phyloP scores from a whole-genome alignment of 2,888 invertebrate species.

The Diaperis boleti region DNA sequence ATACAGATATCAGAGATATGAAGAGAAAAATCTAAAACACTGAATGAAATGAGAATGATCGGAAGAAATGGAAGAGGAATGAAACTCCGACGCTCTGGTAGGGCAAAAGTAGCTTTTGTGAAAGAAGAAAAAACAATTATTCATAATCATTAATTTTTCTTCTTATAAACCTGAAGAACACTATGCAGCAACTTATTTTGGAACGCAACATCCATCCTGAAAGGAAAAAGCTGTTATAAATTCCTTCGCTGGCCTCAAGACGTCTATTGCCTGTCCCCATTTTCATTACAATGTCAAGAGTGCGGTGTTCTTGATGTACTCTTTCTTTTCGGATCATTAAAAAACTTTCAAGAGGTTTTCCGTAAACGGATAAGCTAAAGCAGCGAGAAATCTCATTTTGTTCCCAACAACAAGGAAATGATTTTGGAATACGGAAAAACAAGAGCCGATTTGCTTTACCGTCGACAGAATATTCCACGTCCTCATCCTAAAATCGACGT shows the following conservation, averaged over 20 bases:
- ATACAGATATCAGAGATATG: too few species aligned
- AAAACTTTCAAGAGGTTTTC: slow-evolving; percentile 9
- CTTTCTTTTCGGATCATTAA: slow-evolving; percentile 3
- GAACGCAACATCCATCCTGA: neutral
- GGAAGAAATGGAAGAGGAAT: too few species aligned
- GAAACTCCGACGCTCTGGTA: too few species aligned
- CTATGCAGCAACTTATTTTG: slow-evolving; percentile 15
- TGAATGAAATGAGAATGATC: too few species aligned
- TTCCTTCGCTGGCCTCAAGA: neutral
- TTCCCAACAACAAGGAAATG: slow-evolving; percentile 1
- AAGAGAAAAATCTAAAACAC: too few species aligned
- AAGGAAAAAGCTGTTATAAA: slow-evolving; percentile 12
- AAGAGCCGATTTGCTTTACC: slow-evolving; percentile 3
- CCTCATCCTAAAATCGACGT: neutral
- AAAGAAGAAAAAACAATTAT: too few species aligned
- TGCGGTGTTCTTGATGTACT: neutral
- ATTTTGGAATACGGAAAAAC: slow-evolving; percentile 7
- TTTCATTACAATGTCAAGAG: slow-evolving; percentile 8
- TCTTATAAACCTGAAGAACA: too few species aligned
- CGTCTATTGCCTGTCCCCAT: neutral
- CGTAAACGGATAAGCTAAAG: neutral
- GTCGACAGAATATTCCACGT: neutral
- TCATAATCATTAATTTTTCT: too few species aligned
- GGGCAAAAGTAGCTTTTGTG: too few species aligned
- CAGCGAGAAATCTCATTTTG: slow-evolving; percentile 10